Base-by-base conservation (phyloP, 1,140 invertebrate species). In the Monochamus saltuarius region DNA sequence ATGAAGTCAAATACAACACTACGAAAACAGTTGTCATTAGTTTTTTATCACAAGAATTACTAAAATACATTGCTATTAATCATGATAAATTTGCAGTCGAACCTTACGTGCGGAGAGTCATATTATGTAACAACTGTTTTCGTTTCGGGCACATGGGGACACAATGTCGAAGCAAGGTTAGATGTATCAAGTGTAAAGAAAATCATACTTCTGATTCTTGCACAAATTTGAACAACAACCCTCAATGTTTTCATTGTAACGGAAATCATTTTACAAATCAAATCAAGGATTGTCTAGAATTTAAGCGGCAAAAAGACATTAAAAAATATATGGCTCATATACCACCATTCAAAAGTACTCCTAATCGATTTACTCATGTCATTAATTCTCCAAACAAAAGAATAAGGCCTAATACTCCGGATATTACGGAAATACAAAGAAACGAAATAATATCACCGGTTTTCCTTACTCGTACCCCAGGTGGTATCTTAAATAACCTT, bases 261-360 rank as follows among this genome's bases (percentile, higher is more conserved):
- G 49, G 49, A 36, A 8, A 51, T 37, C 49, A 51, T 37, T 4
- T n/a, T 6, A 7, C 49, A 3, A 51, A 51, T 37, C 14, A 36
- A 11, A 49, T 11, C 11, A 37, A 36, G 16, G 38, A n/a, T 49
- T 51, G 49, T 16, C 49, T 29, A 10, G 29, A 10, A 36, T 51
- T 36, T 37, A 29, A 36, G 14, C 16, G 8, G 29, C 49, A 51
- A 51, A 14, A 29, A 14, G 38, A 51, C 35, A n/a, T n/a, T n/a
- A n/a, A n/a, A n/a, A n/a, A n/a, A 51, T 51, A 51, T 37, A 51
- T 51, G 49, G 49, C 49, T 19, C 34, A 36, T 35, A 29, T 16
- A 13, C 6, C 22, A 29, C 6, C 22, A 6, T 3, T 29, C 6
- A 29, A 2, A 29, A 2, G 22, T 29, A 29, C 22, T 6, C 22